A percentile compares a stretch with the other conserved stretches of the same genome.
Conservation (phyloP, 2,888 invertebrate species). For the Molorchus minor region DNA sequence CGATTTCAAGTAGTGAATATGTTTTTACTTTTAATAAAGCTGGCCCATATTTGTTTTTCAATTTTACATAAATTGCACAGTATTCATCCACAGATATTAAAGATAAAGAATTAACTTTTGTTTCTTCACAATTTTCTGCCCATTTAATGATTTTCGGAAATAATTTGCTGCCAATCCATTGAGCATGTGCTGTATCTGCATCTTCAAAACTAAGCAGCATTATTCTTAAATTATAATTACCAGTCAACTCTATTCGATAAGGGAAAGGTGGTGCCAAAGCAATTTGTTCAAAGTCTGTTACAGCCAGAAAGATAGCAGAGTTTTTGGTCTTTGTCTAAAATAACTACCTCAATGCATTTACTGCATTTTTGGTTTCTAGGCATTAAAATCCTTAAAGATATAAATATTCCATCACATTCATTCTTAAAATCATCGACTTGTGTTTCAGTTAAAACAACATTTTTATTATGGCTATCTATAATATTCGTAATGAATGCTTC, state of each 20-base stretch:
- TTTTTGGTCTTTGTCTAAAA: constrained; percentile 61
- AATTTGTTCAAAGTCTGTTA: constrained; percentile 57
- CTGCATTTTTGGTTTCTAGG: constrained; percentile 55
- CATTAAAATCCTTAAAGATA: constrained; percentile 61
- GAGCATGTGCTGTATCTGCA: constrained; percentile 57
- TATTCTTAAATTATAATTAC: constrained; percentile 57
- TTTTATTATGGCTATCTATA: constrained; percentile 53
- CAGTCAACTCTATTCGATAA: constrained; percentile 59
- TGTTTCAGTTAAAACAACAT: constrained; percentile 43
- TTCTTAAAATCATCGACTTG: constrained; percentile 43
- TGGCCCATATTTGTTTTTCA: constrained; percentile 83
- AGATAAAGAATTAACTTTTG: constrained; percentile 66
- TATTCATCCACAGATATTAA: constrained; percentile 76
- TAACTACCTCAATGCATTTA: constrained; percentile 55
- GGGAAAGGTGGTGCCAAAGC: constrained; percentile 65
- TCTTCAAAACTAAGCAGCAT: constrained; percentile 60
- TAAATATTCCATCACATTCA: constrained; percentile 50
- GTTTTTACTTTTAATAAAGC: constrained; percentile 73
- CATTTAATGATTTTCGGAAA: constrained; percentile 72
- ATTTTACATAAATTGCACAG: constrained; percentile 72
- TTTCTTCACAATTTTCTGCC: constrained; percentile 64
- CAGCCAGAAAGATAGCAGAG: constrained; percentile 64
- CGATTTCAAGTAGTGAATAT: neutral
- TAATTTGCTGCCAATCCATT: constrained; percentile 69
- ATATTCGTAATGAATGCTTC: constrained; percentile 51